Evolutionary conservation across 2,797 vertebrate genomes (phyloP).

Genomic region (Huso huso): DNA sequence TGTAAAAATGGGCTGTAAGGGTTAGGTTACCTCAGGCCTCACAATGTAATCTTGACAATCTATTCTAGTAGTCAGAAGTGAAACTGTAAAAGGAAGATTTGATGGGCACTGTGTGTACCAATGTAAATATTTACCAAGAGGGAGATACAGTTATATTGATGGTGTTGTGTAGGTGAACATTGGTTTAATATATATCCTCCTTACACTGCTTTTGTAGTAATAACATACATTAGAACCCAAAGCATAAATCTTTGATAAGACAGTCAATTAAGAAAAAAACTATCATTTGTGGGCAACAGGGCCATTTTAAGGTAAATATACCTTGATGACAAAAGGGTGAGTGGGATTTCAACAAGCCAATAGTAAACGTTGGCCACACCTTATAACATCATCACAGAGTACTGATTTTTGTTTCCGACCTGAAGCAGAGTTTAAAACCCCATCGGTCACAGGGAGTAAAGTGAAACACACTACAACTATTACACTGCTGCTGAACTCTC

Average conservation of each 20-base stretch:
- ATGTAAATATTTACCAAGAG: constrained; percentile 11
- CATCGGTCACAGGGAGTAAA: background rate
- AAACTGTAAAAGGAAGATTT: no score
- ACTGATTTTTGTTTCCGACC: constrained; percentile 2
- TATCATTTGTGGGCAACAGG: constrained; percentile 15
- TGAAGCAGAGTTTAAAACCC: constrained; percentile 17
- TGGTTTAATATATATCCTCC: constrained; percentile 16
- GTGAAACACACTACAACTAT: background rate
- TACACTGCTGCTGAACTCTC: constrained; percentile 2
- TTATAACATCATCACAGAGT: constrained; percentile 13
- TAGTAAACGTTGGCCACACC: constrained; percentile 12
- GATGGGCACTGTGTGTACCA: background rate
- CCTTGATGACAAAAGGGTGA: constrained; percentile 12
- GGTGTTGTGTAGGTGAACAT: constrained; percentile 7
- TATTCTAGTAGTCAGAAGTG: no score
- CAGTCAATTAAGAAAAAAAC: constrained; percentile 12
- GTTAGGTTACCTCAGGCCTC: no score
- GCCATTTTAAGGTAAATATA: constrained; percentile 18
- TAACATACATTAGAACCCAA: constrained; percentile 17
- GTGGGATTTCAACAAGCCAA: constrained; percentile 3
- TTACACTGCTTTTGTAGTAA: constrained; percentile 10
- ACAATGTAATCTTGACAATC: no score
- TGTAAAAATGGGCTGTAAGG: no score
- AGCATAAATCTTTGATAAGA: constrained; percentile 20
- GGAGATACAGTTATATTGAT: constrained; percentile 7